A percentile compares a stretch with the other conserved stretches of the same genome.
These are phyloP conservation scores for Cyrtonyx montezumae DNA, from an alignment of 2,113 vertebrate species.

Conservation along the genomic window DNA sequence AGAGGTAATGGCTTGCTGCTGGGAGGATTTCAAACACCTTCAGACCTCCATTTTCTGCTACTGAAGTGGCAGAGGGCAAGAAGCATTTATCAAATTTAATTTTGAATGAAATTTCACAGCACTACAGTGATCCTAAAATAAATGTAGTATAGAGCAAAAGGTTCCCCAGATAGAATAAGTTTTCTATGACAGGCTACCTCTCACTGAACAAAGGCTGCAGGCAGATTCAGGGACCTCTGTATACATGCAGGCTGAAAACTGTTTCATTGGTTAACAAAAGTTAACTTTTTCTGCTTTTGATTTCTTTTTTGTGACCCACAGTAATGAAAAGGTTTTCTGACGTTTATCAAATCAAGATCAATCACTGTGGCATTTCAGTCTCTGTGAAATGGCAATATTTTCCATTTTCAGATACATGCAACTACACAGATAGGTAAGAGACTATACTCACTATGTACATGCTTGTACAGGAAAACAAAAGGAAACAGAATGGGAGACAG, in stretches of 20 bases:
- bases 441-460: not conserved
- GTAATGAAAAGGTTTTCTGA: not conserved
- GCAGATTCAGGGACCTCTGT: not conserved
- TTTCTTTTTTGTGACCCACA: not conserved
- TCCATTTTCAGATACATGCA: not conserved
- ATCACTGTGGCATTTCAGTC: not conserved
- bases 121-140: not conserved
- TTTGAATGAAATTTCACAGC: slow-evolving; percentile 7
- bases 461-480: not conserved
- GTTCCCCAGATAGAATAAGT: not conserved
- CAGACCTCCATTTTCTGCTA: not conserved
- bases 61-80: not conserved
- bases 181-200: not conserved
- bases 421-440: not conserved
- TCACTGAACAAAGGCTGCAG: not conserved
- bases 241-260: not conserved
- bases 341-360: not conserved
- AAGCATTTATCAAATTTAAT: not conserved
- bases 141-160: not conserved
- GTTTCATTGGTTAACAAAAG: not conserved
- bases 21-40: not conserved
- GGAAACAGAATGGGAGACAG: not conserved
- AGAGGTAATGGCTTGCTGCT: not conserved
- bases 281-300: not conserved
- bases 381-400: not conserved